phyloP scores from a whole-genome alignment of 2,113 vertebrate species.

The Stercorarius parasiticus region DNA sequence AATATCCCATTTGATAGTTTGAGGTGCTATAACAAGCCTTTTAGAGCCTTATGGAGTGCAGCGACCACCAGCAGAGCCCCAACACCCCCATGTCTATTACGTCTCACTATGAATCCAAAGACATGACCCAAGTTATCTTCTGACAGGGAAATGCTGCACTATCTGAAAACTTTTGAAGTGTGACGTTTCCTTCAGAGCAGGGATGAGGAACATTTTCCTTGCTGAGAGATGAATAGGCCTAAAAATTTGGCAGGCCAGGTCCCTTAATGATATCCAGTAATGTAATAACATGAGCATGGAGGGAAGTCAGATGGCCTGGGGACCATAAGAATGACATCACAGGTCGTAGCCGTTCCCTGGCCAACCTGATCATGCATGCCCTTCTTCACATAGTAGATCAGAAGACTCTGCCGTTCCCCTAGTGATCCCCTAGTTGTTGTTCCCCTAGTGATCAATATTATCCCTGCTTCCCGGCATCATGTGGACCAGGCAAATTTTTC shows the following conservation, averaged over 20 bases:
- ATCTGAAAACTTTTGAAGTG: not conserved
- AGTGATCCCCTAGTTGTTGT: not conserved
- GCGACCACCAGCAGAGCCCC: not conserved
- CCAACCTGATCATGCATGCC: not conserved
- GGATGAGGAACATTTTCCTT: not conserved
- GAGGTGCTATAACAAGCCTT: not conserved
- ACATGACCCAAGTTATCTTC: not conserved
- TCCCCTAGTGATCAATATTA: not conserved
- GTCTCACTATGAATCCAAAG: not conserved
- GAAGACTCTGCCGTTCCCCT: not conserved
- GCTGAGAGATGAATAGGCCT: not conserved
- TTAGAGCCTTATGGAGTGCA: not conserved
- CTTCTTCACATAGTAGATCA: not conserved
- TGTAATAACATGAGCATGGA: not conserved
- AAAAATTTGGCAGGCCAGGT: not conserved
- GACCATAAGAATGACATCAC: not conserved
- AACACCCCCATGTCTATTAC: not conserved
- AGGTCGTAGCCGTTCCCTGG: not conserved
- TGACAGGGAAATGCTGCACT: not conserved
- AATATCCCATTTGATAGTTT: not conserved
- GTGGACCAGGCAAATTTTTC: not conserved
- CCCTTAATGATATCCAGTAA: not conserved
- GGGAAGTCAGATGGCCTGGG: not conserved
- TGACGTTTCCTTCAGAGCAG: not conserved
- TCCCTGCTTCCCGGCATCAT: not conserved